phyloP scores from a whole-genome alignment of 2,113 vertebrate genomes.

The Vicugna pacos region DNA sequence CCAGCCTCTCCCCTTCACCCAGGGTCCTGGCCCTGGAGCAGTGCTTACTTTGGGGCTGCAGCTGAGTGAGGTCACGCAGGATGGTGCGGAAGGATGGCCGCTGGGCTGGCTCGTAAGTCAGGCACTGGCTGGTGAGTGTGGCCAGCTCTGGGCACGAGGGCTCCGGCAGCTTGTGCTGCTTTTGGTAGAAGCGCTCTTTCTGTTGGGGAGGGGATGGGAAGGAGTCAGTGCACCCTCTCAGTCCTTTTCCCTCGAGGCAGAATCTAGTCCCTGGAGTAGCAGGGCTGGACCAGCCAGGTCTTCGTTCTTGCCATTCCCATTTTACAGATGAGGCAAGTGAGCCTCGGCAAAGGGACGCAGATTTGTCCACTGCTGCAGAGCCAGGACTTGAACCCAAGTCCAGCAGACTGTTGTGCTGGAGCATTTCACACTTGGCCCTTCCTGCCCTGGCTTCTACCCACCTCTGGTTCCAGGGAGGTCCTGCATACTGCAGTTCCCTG shows the following conservation, averaged over 20 bases:
- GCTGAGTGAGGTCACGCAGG: slow-evolving; percentile 92
- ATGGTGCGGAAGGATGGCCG: slow-evolving; percentile 93
- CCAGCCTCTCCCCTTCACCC: neutral
- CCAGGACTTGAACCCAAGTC: neutral
- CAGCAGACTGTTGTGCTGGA: neutral
- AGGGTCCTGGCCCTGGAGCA: neutral
- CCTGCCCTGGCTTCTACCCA: neutral
- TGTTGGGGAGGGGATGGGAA: slow-evolving; percentile 65
- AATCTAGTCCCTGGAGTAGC: neutral
- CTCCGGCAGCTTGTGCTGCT: slow-evolving; percentile 88
- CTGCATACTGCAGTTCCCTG: neutral
- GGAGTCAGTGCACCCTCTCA: neutral
- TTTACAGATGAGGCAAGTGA: neutral
- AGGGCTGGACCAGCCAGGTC: neutral
- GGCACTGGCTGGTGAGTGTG: slow-evolving; percentile 91
- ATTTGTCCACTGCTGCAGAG: neutral
- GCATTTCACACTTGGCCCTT: neutral
- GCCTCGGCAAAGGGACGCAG: no score
- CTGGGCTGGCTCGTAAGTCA: slow-evolving; percentile 89
- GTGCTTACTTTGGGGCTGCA: slow-evolving; percentile 90
- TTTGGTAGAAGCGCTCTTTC: slow-evolving; percentile 96
- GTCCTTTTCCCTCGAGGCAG: neutral
- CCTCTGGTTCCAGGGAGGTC: neutral
- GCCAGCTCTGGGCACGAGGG: slow-evolving; percentile 92
- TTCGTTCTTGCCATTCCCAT: neutral